These are phyloP conservation scores for Oryzias dopingdopingensis DNA, from an alignment of 2,797 vertebrate genomes.

Conservation along the genomic window DNA sequence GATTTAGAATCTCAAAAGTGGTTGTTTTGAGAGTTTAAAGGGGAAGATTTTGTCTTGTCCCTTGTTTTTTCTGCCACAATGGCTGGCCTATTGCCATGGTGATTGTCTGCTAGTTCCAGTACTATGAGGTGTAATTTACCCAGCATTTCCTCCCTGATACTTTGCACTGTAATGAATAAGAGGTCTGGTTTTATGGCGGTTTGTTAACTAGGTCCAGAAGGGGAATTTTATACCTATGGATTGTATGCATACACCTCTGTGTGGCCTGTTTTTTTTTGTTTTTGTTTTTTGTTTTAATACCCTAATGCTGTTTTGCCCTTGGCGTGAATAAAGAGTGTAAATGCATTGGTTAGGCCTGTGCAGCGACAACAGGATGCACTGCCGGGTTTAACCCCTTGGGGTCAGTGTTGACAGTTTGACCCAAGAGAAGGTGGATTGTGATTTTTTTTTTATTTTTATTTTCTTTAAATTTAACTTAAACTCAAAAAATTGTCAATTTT, in stretches of 20 bases:
- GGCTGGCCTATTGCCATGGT: slow-evolving; percentile 69
- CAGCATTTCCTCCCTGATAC: slow-evolving; percentile 77
- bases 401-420: slow-evolving; percentile 74
- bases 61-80: slow-evolving; percentile 34
- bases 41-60: too few species aligned
- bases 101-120: slow-evolving; percentile 64
- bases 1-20: too few species aligned
- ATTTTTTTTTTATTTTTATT: background rate
- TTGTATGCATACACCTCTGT: slow-evolving; percentile 10
- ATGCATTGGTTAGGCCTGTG: slow-evolving; percentile 30
- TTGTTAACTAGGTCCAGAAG: slow-evolving; percentile 62
- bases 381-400: slow-evolving; percentile 68
- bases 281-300: background rate
- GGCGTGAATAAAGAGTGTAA: slow-evolving; percentile 15
- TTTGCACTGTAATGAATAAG: slow-evolving; percentile 68
- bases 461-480: slow-evolving; percentile 19
- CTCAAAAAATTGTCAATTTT: slow-evolving; percentile 20
- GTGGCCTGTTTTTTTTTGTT: background rate
- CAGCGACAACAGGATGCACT: slow-evolving; percentile 54
- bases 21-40: too few species aligned
- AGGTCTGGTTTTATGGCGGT: slow-evolving; percentile 67
- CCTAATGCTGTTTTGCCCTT: slow-evolving; percentile 15
- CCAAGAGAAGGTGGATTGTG: slow-evolving; percentile 14
- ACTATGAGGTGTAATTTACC: slow-evolving; percentile 75
- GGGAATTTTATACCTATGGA: slow-evolving; percentile 23